Percentiles rank a stretch among this genome's conserved stretches.
Conservation (phyloP, 2,888 invertebrate genomes). For the Sinohyriopsis cumingii region DNA sequence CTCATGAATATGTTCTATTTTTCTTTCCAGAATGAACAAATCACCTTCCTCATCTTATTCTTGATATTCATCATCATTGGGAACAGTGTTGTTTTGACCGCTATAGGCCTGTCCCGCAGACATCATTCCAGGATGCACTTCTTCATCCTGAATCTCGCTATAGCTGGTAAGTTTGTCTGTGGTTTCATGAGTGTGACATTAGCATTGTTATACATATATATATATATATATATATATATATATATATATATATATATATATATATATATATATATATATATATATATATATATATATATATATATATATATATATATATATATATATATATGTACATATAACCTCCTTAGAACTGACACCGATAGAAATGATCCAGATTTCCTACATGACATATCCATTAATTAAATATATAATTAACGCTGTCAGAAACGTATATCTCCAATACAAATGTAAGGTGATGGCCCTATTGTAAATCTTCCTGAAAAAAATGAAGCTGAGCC, state of each 20-base stretch:
- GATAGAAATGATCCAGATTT: no score
- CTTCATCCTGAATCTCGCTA: slow-evolving; percentile 93
- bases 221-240: slow-evolving; percentile 1
- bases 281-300: slow-evolving; percentile 5
- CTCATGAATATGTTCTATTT: slow-evolving; percentile 12
- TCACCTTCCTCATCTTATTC: slow-evolving; percentile 88
- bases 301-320: slow-evolving; percentile 3
- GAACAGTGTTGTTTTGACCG: slow-evolving; percentile 89
- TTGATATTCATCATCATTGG: slow-evolving; percentile 89
- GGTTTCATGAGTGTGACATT: background rate
- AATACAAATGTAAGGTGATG: no score
- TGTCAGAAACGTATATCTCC: no score
- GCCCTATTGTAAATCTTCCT: no score
- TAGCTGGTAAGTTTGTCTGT: slow-evolving; percentile 82
- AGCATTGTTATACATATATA: no score
- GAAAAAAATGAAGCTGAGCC: no score
- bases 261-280: slow-evolving; percentile 1
- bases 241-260: slow-evolving; percentile 1
- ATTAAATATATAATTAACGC: no score
- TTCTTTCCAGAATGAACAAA: slow-evolving; percentile 85
- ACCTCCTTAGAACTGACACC: background rate
- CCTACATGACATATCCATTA: no score
- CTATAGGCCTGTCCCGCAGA: slow-evolving; percentile 82
- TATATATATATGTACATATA: no score
- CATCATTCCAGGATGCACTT: slow-evolving; percentile 95